Evolutionary conservation across 2,797 vertebrate species (phyloP).

Genomic region (Clarias pachynema): DNA sequence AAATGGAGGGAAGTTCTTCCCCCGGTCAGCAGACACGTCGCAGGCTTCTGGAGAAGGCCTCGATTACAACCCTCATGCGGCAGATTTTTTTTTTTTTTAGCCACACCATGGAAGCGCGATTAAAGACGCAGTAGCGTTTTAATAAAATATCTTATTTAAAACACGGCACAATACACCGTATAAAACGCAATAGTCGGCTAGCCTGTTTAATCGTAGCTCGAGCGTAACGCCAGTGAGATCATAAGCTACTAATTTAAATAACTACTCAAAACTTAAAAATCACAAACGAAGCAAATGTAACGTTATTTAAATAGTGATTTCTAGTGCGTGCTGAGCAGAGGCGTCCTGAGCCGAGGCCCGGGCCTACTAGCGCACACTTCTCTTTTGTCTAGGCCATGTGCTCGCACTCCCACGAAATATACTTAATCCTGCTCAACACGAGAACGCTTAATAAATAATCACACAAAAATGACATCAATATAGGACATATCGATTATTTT

Average conservation of each 20-base stretch:
- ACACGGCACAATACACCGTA: no score
- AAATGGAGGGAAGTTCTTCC: slow-evolving; percentile 47
- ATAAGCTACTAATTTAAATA: not conserved
- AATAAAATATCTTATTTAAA: not conserved
- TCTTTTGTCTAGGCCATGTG: slow-evolving; percentile 48
- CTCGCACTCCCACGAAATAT: not conserved
- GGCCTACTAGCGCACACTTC: slow-evolving; percentile 17
- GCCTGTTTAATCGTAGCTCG: not conserved
- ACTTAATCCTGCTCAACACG: not conserved
- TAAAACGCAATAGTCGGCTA: not conserved
- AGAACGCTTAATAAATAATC: not conserved
- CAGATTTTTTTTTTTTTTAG: not conserved
- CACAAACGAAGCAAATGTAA: no score
- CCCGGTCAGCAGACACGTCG: slow-evolving; percentile 47
- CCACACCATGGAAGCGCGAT: no score
- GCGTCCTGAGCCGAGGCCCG: not conserved
- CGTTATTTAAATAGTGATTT: accelerated
- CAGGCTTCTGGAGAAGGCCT: slow-evolving; percentile 32
- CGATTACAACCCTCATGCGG: not conserved
- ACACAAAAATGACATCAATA: not conserved
- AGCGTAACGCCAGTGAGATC: no score
- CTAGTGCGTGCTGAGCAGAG: not conserved
- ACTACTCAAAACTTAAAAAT: no score
- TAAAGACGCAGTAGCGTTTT: not conserved
- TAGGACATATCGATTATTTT: not conserved